Evolutionary conservation across 2,797 vertebrate species (phyloP).

Genomic region (Saxicola maurus): DNA sequence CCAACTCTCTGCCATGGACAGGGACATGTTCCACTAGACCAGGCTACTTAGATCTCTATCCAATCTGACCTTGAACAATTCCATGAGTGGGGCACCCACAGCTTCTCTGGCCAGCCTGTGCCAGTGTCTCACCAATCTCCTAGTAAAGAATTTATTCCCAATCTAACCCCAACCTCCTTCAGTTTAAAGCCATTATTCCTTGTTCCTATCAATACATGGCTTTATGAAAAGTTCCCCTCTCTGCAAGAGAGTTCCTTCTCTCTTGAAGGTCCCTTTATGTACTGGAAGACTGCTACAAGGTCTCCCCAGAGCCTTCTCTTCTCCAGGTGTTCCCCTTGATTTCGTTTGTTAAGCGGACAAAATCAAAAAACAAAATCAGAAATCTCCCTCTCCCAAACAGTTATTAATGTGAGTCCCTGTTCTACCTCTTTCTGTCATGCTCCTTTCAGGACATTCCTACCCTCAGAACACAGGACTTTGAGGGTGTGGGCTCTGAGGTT

Average conservation of each 20-base stretch:
- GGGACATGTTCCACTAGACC: neutral
- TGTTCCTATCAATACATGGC: neutral
- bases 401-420: rapidly evolving
- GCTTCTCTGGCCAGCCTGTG: neutral
- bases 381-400: rapidly evolving
- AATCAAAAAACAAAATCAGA: neutral
- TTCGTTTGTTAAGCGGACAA: neutral
- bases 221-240: neutral
- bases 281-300: neutral
- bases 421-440: neutral
- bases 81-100: neutral
- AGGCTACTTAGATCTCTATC: neutral
- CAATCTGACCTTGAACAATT: neutral
- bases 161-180: neutral
- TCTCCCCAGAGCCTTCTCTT: neutral
- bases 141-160: neutral
- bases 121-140: neutral
- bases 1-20: rapidly evolving
- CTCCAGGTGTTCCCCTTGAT: neutral
- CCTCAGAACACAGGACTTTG: neutral
- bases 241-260: neutral
- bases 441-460: neutral
- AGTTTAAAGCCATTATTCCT: neutral
- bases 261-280: neutral
- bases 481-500: neutral